Conservation (phyloP, 2,797 vertebrate species). For the Malurus splendens region DNA sequence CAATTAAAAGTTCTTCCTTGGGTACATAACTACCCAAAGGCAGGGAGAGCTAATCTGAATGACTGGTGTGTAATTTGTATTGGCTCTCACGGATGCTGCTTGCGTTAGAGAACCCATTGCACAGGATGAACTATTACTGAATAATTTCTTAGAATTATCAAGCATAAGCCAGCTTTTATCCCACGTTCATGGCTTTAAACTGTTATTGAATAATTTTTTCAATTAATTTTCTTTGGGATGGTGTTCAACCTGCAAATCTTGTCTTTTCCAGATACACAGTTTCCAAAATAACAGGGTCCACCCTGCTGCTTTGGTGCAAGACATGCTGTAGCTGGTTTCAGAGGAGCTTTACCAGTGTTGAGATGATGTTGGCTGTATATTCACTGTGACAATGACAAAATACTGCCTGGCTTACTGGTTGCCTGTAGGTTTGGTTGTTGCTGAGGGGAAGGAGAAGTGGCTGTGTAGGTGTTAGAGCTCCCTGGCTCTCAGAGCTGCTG, state of each 20-base stretch:
- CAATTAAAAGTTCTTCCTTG: neutral
- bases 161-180: neutral
- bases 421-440: neutral
- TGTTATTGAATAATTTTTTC: neutral
- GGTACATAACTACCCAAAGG: neutral
- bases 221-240: neutral
- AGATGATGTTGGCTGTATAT: neutral
- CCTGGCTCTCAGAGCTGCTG: neutral
- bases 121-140: slow-evolving; percentile 3
- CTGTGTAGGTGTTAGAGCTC: neutral
- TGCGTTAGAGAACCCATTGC: neutral
- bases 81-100: neutral
- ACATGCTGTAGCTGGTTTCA: rapidly evolving
- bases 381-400: neutral
- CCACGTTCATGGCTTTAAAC: slow-evolving; percentile 17
- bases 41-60: slow-evolving; percentile 4
- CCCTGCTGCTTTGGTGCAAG: neutral
- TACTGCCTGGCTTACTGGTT: neutral
- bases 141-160: slow-evolving; percentile 23
- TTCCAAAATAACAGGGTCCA: neutral
- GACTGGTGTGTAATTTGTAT: neutral
- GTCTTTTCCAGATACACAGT: neutral
- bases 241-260: neutral
- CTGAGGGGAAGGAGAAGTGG: neutral
- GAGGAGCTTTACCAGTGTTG: neutral